Base-by-base conservation (phyloP, 1,140 invertebrate species). In the Dreissena rostriformis region DNA sequence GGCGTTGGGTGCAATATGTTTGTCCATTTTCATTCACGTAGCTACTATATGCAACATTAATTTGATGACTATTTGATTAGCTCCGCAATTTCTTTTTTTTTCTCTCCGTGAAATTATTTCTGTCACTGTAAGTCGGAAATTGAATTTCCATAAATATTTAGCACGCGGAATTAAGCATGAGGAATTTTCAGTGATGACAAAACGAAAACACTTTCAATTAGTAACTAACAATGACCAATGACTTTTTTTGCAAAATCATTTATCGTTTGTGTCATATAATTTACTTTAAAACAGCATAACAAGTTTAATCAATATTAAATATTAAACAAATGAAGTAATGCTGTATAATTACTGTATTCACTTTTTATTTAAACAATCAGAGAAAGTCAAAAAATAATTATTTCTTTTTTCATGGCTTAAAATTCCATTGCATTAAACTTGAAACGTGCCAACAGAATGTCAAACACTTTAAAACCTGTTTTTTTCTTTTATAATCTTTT, bases 1-100 rank as follows among this genome's bases (percentile, higher is more conserved):
- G 77, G 65, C 66, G 53, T 22, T 57, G 0, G 19, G 66, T 78
- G 55, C 76, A 78, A 76, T 53, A 12, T 68, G 26, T 11, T 29
- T 26, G 53, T 57, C 29, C 53, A 17, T 12, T 17, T 55, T 74
- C 24, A 74, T 52, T 61, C 57, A 61, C 11, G 17, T 61, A 61
- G 22, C 12, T 4, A n/a, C 22, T 61, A 24, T 11, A 6, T 61
- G 57, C 57, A 61, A 61, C 57, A 61, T 61, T 61, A 61, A 61
- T 61, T 61, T 61, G 57, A 61, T 61, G 17, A 61, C 57, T n/a
- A 24, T 61, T 61, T 61, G 57, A 61, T 61, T 61, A 11, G 22
- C 57, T 61, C 57, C 39, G 39, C 39, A 39, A 39, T 39, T 39
- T 39, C 39, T 39, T 39, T 39, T 39, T 8, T 39, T 39, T 39